phyloP scores from a whole-genome alignment of 1,140 invertebrate species.

The Gonatopus flavifemur region DNA sequence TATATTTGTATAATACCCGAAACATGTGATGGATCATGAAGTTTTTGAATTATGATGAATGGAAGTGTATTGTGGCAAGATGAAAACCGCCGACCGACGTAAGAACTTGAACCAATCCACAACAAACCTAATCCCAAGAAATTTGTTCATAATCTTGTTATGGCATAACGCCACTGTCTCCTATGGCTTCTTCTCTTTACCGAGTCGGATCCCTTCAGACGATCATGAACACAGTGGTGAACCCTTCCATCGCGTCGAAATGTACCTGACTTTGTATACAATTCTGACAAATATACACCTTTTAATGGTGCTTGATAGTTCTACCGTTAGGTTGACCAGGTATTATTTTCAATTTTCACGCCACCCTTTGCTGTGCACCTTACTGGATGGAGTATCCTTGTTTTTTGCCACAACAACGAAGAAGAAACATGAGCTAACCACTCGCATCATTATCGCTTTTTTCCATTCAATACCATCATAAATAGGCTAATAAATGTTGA shows the following conservation, averaged over 20 bases:
- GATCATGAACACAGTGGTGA: slow-evolving; percentile 12
- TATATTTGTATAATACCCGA: no score
- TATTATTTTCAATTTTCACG: slow-evolving; percentile 42
- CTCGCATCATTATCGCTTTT: no score
- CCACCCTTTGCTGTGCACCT: slow-evolving; percentile 37
- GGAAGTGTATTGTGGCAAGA: no score
- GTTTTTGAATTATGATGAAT: no score
- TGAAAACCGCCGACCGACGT: no score
- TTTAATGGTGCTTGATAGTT: slow-evolving; percentile 34
- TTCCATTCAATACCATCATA: no score
- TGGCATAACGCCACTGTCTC: slow-evolving; percentile 27
- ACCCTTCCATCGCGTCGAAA: slow-evolving; percentile 19
- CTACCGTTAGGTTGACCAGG: slow-evolving; percentile 35
- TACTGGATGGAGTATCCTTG: no score
- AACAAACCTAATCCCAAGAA: slow-evolving; percentile 28
- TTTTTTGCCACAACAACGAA: no score
- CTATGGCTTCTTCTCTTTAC: slow-evolving; percentile 18
- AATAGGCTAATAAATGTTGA: no score
- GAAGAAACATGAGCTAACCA: no score
- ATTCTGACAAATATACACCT: slow-evolving; percentile 30
- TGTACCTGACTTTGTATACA: slow-evolving; percentile 33
- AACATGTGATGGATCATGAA: no score
- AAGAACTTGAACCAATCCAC: no score
- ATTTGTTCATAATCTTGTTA: slow-evolving; percentile 41
- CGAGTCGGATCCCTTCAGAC: slow-evolving; percentile 12